Evolutionary conservation across 2,888 invertebrate genomes (phyloP).

Genomic region (Zygaena filipendulae): DNA sequence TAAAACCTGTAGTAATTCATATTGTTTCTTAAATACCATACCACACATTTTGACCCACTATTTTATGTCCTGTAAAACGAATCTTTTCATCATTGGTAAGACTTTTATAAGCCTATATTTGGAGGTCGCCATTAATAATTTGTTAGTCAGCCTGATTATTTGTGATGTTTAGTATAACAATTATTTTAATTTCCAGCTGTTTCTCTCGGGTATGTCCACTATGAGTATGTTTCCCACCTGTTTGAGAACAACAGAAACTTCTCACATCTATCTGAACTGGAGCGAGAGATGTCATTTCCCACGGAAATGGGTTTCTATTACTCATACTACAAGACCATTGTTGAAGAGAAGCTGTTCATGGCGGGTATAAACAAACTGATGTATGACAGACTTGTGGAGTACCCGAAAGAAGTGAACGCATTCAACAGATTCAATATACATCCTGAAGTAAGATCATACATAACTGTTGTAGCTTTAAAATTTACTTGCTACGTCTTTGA

Average conservation of each 20-base stretch:
- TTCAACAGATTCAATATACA: constrained; percentile 84
- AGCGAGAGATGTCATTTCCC: constrained; percentile 86
- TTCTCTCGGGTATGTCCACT: constrained; percentile 68
- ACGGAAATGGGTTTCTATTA: constrained; percentile 93
- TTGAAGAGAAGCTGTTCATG: constrained; percentile 71
- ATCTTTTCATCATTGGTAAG: no score
- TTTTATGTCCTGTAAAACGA: no score
- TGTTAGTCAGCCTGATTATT: no score
- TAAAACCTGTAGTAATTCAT: no score
- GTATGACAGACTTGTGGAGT: constrained; percentile 82
- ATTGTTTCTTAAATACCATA: no score
- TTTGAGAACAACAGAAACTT: constrained; percentile 89
- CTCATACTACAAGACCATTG: constrained; percentile 86
- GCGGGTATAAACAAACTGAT: constrained; percentile 72
- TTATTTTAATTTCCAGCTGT: no score
- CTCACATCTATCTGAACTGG: constrained; percentile 82
- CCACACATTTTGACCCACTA: no score
- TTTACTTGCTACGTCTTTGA: background rate
- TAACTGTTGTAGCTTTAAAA: background rate
- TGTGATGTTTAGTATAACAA: no score
- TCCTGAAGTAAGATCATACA: constrained; percentile 81
- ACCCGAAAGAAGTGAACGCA: constrained; percentile 83
- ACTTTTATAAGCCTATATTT: no score
- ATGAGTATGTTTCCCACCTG: constrained; percentile 74
- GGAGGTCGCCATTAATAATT: no score